Evolutionary conservation across 2,797 vertebrate genomes (phyloP), one percentile per base, ranked within the genome.

Genomic region (Bovichtus variegatus): DNA sequence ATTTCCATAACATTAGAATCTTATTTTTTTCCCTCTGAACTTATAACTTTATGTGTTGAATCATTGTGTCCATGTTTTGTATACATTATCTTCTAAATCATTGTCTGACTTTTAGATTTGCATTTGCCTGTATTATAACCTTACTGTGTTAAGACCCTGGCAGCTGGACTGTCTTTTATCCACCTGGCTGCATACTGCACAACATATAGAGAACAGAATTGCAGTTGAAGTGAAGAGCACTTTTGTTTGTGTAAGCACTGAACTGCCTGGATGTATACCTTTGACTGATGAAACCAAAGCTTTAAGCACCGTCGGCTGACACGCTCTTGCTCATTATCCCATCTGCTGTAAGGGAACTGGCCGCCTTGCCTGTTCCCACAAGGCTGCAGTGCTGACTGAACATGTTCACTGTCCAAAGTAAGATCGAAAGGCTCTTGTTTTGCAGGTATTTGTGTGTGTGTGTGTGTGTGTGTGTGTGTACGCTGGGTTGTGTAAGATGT

Each of bases 271-370:
- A 15, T 69, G 38, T 64, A 57, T 41, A 68, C 57, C 50, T 80
- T 63, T 80, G 81, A 88, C 74, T 71, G 80, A 81, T 77, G 86
- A 87, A 83, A 47, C 61, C 13, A 9, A 70, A 66, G 47, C 71
- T 69, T 70, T 41, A 76, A 76, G 66, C 69, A 34, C 73, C 12
- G 23, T n/a, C 51, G 76, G 43, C 81, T 75, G 78, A 78, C 71
- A 78, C 58, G 9, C 57, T 85, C 50, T 34, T 46, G 63, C 84
- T 92, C 87, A 87, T 90, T 89, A 85, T 87, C 74, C 50, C 55
- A 0, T 69, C 68, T 60, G 8, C 55, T 87, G 51, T 53, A 47
- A 71, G 57, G 65, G 82, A 92, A 87, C 71, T 15, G 18, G 65
- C 71, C 19, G 41, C 72, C 13, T 3, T 23, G 62, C 54, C 72